Evolutionary conservation across 2,797 vertebrate species (phyloP).

Genomic region (Sciurus vulgaris): DNA sequence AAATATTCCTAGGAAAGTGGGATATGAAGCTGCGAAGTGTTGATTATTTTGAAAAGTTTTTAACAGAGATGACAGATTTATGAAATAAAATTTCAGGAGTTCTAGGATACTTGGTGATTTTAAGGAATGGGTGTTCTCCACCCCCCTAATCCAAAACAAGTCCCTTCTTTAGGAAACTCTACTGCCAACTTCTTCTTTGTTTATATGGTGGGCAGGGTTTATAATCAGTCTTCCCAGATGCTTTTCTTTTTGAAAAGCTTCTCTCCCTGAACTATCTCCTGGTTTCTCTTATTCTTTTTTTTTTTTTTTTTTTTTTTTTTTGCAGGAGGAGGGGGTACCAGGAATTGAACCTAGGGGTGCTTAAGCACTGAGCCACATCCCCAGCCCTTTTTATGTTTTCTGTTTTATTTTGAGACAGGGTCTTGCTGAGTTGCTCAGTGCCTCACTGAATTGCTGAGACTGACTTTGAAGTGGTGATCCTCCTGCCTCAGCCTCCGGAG

Average conservation of each 20-base stretch:
- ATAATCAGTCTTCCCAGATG: neutral
- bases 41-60: slow-evolving; percentile 62
- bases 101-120: slow-evolving; percentile 45
- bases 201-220: neutral
- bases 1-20: slow-evolving; percentile 45
- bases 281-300: neutral
- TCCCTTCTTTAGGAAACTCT: slow-evolving; percentile 18
- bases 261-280: neutral
- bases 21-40: neutral
- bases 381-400: too few species aligned
- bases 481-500: too few species aligned
- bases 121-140: rapidly evolving
- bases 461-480: too few species aligned
- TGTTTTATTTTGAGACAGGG: too few species aligned
- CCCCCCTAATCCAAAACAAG: neutral
- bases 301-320: too few species aligned
- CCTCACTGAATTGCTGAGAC: too few species aligned
- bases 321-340: too few species aligned
- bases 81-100: slow-evolving; percentile 45
- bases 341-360: too few species aligned
- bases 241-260: neutral
- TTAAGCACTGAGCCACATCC: too few species aligned
- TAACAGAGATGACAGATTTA: neutral
- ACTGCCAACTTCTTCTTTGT: neutral
- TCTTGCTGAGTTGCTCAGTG: too few species aligned